Evolutionary conservation across 2,113 vertebrate species (phyloP), one percentile per base, ranked within the genome.

Genomic region (Ammodytes marinus): DNA sequence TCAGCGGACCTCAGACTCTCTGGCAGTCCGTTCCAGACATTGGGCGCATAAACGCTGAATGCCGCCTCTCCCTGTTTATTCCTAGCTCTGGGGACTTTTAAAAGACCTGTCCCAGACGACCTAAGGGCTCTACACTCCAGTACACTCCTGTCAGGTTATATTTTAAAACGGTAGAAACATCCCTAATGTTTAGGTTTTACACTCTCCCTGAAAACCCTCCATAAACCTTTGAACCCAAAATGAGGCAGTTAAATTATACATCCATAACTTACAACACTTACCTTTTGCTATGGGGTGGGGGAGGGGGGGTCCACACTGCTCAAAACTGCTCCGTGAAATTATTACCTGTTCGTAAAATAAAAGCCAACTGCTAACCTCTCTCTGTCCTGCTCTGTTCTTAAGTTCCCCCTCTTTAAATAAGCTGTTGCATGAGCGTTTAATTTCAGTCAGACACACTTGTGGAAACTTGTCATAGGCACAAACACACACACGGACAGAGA

Each of bases 401-500:
- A 74, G 37, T 59, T 74, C 66, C 54, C 45, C 54, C 49, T 82
- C 79, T 65, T 80, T 65, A 79, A 87, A 88, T 78, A 74, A 60
- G 57, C 74, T 45, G 67, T 37, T 10, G 69, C 73, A 15, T 9
- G 27, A 79, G 64, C 60, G 77, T 27, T 73, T 17, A 65, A 64
- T 80, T 83, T 78, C 45, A 82, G 6, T 11, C 57, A 19, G 19
- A 57, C 1, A 6, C 73, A 73, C 83, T 39, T 86, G 83, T 77
- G 82, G 57, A 53, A 81, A 81, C 85, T 67, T 88, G 86, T 84
- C 61, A 58, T 27, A 27, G 27, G 64, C 54, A 61, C 42, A 40
- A 27, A 27, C 27, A 27, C 27, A 27, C 27, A 27, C 27, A 27
- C 2, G 2, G 27, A 27, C 27, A 27, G 27, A 27, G 27, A 27